Conservation (phyloP, 2,113 vertebrate species). For the Tor tambroides region DNA sequence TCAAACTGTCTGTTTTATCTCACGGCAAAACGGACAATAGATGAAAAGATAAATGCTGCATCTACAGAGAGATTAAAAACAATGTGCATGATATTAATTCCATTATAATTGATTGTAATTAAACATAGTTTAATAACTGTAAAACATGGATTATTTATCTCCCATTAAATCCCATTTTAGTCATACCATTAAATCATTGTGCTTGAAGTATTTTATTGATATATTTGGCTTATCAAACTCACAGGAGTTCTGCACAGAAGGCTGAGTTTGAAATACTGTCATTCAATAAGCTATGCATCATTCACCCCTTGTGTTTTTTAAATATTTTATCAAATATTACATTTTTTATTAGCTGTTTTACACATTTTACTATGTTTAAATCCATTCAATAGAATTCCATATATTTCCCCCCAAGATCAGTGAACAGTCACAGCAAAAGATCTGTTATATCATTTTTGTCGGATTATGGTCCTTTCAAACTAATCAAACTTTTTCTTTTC, state of each 20-base stretch:
- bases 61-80: background rate
- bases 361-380: background rate
- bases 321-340: background rate
- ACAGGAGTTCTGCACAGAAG: background rate
- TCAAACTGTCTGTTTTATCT: background rate
- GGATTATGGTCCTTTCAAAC: background rate
- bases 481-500: too few relatives aligned
- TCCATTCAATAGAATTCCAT: background rate
- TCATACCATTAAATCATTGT: background rate
- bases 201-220: background rate
- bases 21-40: background rate
- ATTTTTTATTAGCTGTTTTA: background rate
- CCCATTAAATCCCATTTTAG: background rate
- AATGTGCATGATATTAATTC: background rate
- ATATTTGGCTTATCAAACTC: background rate
- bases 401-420: background rate
- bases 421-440: background rate
- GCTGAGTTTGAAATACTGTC: background rate
- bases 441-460: background rate
- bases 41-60: background rate
- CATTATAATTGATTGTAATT: background rate
- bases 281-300: background rate
- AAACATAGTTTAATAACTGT: background rate
- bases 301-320: background rate
- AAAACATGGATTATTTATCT: constrained; percentile 5